Evolutionary conservation across 2,113 vertebrate species (phyloP), one percentile per base, ranked within the genome.

Genomic region (Neogale vison): DNA sequence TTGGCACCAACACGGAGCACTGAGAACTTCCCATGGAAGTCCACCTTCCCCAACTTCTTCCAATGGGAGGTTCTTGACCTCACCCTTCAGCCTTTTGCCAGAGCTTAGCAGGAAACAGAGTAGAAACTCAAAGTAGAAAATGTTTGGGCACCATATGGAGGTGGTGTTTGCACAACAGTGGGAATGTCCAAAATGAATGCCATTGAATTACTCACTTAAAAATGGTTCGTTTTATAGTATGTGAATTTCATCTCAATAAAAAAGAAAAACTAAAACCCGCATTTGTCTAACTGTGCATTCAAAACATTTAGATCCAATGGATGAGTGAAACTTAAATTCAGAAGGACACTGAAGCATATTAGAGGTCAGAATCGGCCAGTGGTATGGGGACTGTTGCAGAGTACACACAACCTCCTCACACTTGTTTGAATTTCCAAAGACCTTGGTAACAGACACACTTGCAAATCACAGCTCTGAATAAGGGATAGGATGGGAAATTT

Each of bases 1-100:
- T 36, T 1, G 14, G 31, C 0, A 0, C 11, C 34, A 3, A 0
- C 3, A 5, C 3, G 0, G 55, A 55, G 74, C 20, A 0, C 2
- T 4, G 31, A 20, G 31, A 11, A 21, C 2, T 10, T n/a, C 4
- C 45, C 1, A 0, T 0, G 0, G 12, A 29, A 12, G 31, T 18
- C 36, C 14, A 4, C 31, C 39, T 50, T 21, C 7, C 7, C 17
- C 52, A 31, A 7, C 45, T 47, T 47, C 45, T 9, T 47, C 45
- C 45, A 47, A 29, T 6, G 23, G 14, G 45, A 86, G 15, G 50
- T 39, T 81, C 23, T 29, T 11, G 17, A 65, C 14, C 65, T 65
- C 80, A 45, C 23, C 24, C 23, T 17, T 82, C 6, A 83, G 45
- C 8, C 39, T 77, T 26, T 50, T 55, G 47, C n/a, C 21, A 7